These are phyloP conservation scores for Tachuris rubrigastra DNA, from an alignment of 2,113 vertebrate genomes.

Conservation along the genomic window DNA sequence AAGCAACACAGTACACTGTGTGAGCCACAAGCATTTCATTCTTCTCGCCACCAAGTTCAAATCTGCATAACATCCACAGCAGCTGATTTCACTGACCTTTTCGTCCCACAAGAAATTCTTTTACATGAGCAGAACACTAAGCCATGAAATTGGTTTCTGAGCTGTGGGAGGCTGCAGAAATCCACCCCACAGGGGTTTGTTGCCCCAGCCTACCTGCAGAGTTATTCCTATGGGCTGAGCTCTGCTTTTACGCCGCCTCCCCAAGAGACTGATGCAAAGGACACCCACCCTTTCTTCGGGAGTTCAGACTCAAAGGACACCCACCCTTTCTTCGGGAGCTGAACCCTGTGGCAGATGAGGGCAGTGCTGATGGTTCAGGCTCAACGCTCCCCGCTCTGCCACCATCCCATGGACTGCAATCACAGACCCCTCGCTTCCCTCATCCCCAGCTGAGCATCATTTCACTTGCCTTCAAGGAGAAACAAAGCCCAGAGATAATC, in stretches of 20 bases:
- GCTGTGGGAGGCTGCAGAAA: not conserved
- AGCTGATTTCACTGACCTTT: constrained; percentile 27
- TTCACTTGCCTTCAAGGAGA: not conserved
- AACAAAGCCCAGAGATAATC: not conserved
- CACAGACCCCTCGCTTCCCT: not conserved
- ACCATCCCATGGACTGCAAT: not conserved
- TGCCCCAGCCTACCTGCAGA: not conserved
- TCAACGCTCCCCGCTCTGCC: not conserved
- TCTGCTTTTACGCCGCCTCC: not conserved
- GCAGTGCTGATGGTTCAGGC: not conserved
- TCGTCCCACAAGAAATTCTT: constrained; percentile 35
- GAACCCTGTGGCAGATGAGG: not conserved
- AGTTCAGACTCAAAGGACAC: not conserved
- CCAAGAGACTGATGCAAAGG: not conserved
- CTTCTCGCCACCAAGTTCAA: not conserved
- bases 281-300: not conserved
- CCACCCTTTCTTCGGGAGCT: not conserved
- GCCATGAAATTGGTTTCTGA: not conserved
- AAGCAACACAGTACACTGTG: not conserved
- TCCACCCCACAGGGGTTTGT: not conserved
- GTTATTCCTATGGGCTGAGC: not conserved
- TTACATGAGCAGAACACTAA: not conserved
- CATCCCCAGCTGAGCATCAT: not conserved
- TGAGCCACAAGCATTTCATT: not conserved
- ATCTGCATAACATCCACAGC: not conserved